Evolutionary conservation across 2,113 vertebrate genomes (phyloP), one percentile per base, ranked within the genome.

Genomic region (Ictalurus furcatus): DNA sequence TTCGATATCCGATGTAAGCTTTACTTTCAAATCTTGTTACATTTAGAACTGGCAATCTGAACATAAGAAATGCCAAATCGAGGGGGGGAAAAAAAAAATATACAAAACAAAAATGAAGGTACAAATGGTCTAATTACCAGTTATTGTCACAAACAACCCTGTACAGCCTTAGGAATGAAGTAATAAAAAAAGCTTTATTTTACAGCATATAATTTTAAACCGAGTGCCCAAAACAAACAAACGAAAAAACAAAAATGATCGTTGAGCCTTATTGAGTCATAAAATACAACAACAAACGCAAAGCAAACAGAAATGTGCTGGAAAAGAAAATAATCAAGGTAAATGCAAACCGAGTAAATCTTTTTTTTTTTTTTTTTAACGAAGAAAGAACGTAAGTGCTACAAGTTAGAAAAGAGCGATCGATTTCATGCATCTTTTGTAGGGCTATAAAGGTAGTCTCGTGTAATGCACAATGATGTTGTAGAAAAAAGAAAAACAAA

Each of bases 11-110:
- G 96, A 97, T 98, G 97, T 99, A 98, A 97, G 98, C 97, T 98
- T 97, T 98, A 98, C 97, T 99, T 99, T 97, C 97, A 98, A 98
- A 98, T 96, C 97, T 97, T 96, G 97, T 97, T 99, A 99, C 98
- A 99, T 97, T 98, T 98, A 97, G 96, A 98, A 98, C 97, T 97
- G 97, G 98, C 97, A 98, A 98, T 97, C 97, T 96, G 93, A 98
- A 98, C 97, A 94, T 96, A 99, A 97, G 97, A 94, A 95, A 96
- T 94, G 94, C 93, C 94, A 93, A 95, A 96, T 90, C 90, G 94
- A 94, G 11, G 19, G n/a, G 44, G 12, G 73, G 71, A 89, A 90
- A 85, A 54, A 91, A 93, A 95, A 94, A 89, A 92, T 93, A 94
- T 92, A 95, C 93, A 94, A 95, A 93, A 95, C 94, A 86, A 91